These are phyloP conservation scores for Mythimna vitellina DNA, from an alignment of 2,888 invertebrate species.

Conservation along the genomic window DNA sequence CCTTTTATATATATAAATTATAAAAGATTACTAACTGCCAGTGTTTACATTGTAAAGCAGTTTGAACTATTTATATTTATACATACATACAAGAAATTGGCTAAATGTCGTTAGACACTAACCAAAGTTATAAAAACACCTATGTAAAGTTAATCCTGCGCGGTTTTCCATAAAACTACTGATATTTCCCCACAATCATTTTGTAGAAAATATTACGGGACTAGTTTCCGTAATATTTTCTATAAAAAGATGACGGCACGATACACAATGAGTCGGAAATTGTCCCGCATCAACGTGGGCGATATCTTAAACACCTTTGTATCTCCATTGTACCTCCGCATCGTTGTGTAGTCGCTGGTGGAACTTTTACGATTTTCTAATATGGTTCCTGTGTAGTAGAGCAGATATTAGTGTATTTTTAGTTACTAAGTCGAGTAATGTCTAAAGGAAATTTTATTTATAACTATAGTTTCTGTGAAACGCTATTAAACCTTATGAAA, in stretches of 20 bases:
- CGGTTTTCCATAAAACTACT: neutral
- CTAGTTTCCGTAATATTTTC: slow-evolving; percentile 27
- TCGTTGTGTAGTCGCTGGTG: neutral
- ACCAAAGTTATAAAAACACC: neutral
- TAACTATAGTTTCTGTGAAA: too few species aligned
- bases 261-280: slow-evolving; percentile 52
- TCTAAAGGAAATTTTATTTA: neutral
- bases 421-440: neutral
- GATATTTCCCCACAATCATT: slow-evolving; percentile 11
- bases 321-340: neutral
- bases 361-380: slow-evolving; percentile 23
- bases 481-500: neutral
- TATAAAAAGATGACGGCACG: slow-evolving; percentile 15
- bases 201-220: too few species aligned
- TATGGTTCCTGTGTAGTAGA: slow-evolving; percentile 7
- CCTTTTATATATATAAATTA: too few species aligned
- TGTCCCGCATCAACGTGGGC: slow-evolving; percentile 30
- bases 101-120: too few species aligned
- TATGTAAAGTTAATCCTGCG: neutral
- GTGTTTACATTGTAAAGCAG: too few species aligned
- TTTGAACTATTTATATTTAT: too few species aligned
- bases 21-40: too few species aligned
- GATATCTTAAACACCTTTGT: slow-evolving; percentile 26
- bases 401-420: neutral
- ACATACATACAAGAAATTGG: too few species aligned